Evolutionary conservation across 2,888 invertebrate species (phyloP).

Genomic region (Ctena decussata): DNA sequence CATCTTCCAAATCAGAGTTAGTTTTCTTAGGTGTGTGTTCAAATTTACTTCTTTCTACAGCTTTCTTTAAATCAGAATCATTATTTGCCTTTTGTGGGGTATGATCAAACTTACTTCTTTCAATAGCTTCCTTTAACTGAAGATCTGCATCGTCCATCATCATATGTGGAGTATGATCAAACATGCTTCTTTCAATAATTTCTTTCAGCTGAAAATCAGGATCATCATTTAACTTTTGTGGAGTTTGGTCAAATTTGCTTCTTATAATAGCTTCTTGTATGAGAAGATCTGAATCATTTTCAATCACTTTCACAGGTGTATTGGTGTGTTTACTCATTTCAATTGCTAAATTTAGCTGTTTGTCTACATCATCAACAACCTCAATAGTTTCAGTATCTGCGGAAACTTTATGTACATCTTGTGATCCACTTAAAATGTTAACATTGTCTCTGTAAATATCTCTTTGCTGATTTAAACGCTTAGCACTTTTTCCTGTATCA

Average conservation of each 20-base stretch:
- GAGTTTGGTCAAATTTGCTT: neutral
- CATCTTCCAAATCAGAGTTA: slow-evolving; percentile 15
- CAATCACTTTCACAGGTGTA: neutral
- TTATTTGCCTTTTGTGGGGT: neutral
- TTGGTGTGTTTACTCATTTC: neutral
- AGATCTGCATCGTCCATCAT: neutral
- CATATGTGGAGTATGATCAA: neutral
- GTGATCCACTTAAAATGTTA: no score
- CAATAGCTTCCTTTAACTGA: slow-evolving; percentile 31
- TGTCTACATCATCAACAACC: neutral
- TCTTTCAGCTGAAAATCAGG: neutral
- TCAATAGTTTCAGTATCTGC: no score
- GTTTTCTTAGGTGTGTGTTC: neutral
- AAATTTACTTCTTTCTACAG: neutral
- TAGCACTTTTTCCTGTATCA: neutral
- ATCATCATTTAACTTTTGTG: neutral
- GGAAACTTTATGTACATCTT: neutral
- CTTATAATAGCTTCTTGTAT: neutral
- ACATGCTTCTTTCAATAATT: slow-evolving; percentile 6
- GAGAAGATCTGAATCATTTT: neutral
- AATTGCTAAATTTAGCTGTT: neutral
- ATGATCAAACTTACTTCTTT: slow-evolving; percentile 28
- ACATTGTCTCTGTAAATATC: neutral
- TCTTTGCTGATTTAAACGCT: neutral
- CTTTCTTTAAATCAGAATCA: neutral